These are phyloP conservation scores for Plusia festucae DNA, from an alignment of 2,888 invertebrate genomes.

Conservation along the genomic window DNA sequence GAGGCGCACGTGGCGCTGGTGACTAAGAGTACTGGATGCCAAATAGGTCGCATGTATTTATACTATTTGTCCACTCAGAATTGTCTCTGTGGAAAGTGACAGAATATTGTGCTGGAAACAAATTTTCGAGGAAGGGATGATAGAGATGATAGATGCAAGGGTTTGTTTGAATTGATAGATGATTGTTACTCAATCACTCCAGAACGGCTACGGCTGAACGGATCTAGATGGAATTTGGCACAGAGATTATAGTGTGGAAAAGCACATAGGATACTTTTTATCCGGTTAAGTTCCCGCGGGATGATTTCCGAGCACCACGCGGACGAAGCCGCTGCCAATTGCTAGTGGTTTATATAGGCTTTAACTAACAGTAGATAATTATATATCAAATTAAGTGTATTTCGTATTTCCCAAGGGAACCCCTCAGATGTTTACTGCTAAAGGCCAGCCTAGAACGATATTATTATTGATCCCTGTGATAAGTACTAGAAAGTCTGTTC, in stretches of 20 bases:
- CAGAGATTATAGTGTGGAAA: no score
- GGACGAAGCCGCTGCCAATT: no score
- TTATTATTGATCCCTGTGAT: neutral
- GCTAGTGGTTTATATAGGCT: neutral
- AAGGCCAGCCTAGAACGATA: neutral
- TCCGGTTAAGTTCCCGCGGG: no score
- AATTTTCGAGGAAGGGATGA: no score
- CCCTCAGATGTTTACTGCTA: neutral
- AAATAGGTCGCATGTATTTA: conserved; percentile 4
- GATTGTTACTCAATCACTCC: no score
- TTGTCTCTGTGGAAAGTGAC: neutral
- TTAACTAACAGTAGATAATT: neutral
- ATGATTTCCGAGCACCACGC: no score
- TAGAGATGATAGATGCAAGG: no score
- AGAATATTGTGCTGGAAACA: neutral
- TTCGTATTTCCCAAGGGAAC: neutral
- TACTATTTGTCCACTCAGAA: neutral
- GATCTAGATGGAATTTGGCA: no score
- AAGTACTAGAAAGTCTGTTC: neutral
- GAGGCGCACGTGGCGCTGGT: neutral
- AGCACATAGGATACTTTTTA: no score
- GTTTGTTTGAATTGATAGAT: no score
- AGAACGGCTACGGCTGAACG: no score
- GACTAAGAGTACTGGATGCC: neutral
- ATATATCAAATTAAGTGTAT: neutral